Conservation (phyloP, 2,888 invertebrate genomes). For the Amphipoea oculea region DNA sequence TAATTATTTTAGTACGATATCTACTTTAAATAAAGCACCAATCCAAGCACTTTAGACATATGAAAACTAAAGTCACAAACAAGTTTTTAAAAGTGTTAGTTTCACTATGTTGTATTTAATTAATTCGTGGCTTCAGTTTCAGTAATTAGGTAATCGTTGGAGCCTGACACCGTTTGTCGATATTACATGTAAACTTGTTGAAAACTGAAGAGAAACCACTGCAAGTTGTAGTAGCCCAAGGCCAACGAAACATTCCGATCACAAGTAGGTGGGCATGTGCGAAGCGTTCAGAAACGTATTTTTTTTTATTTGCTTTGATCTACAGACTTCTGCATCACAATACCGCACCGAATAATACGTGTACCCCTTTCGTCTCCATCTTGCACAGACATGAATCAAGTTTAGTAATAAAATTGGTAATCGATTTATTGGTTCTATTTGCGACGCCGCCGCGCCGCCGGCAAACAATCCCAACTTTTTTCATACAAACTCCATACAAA, state of each 20-base stretch:
- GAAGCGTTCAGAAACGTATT: neutral
- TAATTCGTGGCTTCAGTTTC: neutral
- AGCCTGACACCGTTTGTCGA: too few relatives aligned
- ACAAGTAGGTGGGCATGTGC: neutral
- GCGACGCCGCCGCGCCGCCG: conserved; percentile 48
- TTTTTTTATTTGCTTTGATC: neutral
- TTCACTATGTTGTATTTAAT: neutral
- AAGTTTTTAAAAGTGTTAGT: neutral
- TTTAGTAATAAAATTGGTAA: conserved; percentile 65
- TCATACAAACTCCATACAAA: conserved; percentile 71
- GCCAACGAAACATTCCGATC: conserved; percentile 6
- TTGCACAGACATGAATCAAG: conserved; percentile 48
- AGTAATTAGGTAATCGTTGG: neutral
- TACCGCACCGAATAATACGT: neutral
- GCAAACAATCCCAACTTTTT: conserved; percentile 67
- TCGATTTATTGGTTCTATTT: conserved; percentile 67
- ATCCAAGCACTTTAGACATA: neutral
- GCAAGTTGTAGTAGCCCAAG: too few relatives aligned
- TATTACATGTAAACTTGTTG: neutral
- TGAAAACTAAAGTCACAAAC: neutral
- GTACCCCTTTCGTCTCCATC: conserved; percentile 6
- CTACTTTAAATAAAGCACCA: conserved; percentile 3
- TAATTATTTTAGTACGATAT: neutral
- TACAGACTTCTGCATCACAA: neutral
- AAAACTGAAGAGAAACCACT: neutral